Conservation (phyloP, 1,140 invertebrate species). For the Aplysia californica region DNA sequence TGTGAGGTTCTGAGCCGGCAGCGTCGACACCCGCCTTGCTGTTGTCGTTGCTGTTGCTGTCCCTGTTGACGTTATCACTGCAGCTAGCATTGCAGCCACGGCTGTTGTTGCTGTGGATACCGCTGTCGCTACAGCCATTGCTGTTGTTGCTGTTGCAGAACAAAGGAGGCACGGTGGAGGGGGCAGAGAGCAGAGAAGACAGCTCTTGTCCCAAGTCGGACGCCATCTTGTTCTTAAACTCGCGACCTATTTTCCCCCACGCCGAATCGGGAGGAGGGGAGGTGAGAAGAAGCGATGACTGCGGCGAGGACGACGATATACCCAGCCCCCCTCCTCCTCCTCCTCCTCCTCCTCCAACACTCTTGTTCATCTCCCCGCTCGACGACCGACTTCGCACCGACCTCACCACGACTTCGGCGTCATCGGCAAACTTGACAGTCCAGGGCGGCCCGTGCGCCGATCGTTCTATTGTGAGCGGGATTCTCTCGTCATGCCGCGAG, state of each 20-base stretch:
- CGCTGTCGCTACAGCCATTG: not conserved
- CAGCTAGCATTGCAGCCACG: too few relatives aligned
- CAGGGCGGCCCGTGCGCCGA: constrained; percentile 24
- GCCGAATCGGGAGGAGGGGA: not conserved
- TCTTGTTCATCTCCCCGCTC: constrained; percentile 3
- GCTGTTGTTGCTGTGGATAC: not conserved
- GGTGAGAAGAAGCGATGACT: too few relatives aligned
- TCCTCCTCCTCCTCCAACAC: not conserved
- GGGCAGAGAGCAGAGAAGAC: not conserved
- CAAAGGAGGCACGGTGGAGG: not conserved
- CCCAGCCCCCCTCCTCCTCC: not conserved
- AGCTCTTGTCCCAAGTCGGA: not conserved
- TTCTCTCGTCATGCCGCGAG: not conserved
- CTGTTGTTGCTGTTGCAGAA: not conserved
- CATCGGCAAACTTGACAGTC: constrained; percentile 8
- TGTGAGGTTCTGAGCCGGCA: not conserved
- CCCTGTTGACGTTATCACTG: not conserved
- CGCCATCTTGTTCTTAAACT: not conserved
- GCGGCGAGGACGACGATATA: not conserved
- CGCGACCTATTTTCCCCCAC: constrained; percentile 11
- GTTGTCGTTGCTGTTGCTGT: constrained; percentile 6
- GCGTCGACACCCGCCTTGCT: not conserved
- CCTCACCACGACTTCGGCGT: not conserved
- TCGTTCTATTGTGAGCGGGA: constrained; percentile 10
- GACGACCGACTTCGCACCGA: not conserved